Conservation (phyloP, 2,113 vertebrate species). For the Spea bombifrons region DNA sequence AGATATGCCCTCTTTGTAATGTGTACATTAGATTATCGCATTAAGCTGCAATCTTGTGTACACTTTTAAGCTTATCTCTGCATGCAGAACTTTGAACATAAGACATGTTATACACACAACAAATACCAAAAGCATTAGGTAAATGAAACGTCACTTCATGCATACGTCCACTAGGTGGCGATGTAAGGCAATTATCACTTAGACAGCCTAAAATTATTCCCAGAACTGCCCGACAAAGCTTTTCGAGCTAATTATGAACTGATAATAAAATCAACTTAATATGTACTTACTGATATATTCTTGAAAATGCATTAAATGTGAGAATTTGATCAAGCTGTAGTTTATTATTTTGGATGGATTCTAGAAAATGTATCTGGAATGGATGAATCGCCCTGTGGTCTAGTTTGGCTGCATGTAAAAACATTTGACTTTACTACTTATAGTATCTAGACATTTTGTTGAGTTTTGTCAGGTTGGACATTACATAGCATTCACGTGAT, state of each 20-base stretch:
- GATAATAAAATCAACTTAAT: too few species aligned
- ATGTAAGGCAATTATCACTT: not conserved
- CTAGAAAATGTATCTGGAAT: too few species aligned
- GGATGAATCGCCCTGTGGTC: too few species aligned
- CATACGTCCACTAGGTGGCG: constrained; percentile 20
- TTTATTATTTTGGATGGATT: too few species aligned
- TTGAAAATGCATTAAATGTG: too few species aligned
- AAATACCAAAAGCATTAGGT: not conserved
- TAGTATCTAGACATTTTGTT: too few species aligned
- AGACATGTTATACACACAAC: not conserved
- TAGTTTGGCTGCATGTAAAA: too few species aligned
- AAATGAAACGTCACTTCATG: not conserved
- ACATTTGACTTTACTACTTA: too few species aligned
- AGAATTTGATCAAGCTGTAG: too few species aligned
- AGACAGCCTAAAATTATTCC: not conserved
- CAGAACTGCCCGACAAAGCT: not conserved
- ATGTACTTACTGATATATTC: too few species aligned
- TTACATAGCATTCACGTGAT: too few species aligned
- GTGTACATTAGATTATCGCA: constrained; percentile 27
- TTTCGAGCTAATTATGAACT: not conserved
- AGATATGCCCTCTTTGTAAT: constrained; percentile 4
- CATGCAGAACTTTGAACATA: constrained; percentile 12
- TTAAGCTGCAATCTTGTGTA: constrained; percentile 30
- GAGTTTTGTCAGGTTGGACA: too few species aligned
- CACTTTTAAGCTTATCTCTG: constrained; percentile 24